Percentiles rank a stretch among this genome's conserved stretches.
These are phyloP conservation scores for human DNA, from an alignment of 2,113 vertebrate species.

Conservation along the genomic window GRCh38 chr1:60992001-60992500, in stretches of 20 bases:
- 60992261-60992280: slow-evolving; percentile 72
- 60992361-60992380: slow-evolving; percentile 79
- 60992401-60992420: slow-evolving; percentile 77
- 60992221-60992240: slow-evolving; percentile 71
- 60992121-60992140: background rate
- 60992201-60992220: slow-evolving; percentile 47
- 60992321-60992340: slow-evolving; percentile 79
- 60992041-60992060: background rate
- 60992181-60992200: slow-evolving; percentile 37
- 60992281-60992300: slow-evolving; percentile 75
- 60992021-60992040: background rate
- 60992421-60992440: slow-evolving; percentile 74
- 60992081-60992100: background rate
- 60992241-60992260: slow-evolving; percentile 66
- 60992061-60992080: background rate
- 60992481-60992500: slow-evolving; percentile 35
- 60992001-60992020: background rate
- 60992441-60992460: slow-evolving; percentile 61
- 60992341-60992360: slow-evolving; percentile 79
- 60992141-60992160: background rate
- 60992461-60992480: slow-evolving; percentile 70
- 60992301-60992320: slow-evolving; percentile 77
- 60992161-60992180: background rate
- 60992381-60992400: slow-evolving; percentile 69
- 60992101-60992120: background rate